Base-by-base conservation (phyloP, 23 tunicate genomes). In the Phallusia fumigata region DNA sequence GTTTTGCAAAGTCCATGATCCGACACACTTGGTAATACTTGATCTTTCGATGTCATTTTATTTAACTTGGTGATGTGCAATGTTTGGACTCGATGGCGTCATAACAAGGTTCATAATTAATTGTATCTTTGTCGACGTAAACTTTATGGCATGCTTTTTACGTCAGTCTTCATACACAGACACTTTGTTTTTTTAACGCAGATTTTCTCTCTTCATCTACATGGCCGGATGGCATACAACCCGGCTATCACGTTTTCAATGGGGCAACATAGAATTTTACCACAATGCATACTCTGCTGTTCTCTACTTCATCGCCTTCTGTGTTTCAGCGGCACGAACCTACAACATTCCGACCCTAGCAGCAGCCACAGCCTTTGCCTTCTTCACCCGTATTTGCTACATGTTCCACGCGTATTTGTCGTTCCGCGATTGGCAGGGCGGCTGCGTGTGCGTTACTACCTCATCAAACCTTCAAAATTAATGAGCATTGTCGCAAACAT, bases 291-390 rank as follows among this genome's bases (percentile, higher is more conserved):
- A 78, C 35, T 91, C 91, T 81, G 53, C 88, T 0, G 32, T 91
- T n/a, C 15, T 91, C 64, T 91, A 91, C 51, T 86, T 91, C 72
- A 79, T 91, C 28, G 96, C 90, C 0, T 84, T 91, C 6, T 80
- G 85, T 49, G 88, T 91, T 1, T 74, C 81, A 32, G 90, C 90
- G 10, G 90, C 84, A 0, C 2, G 78, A 30, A 32, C 81, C 1
- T 36, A 11, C 44, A 35, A 44, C n/a, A 2, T 2, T 6, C 65
- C 88, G 32, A 30, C n/a, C 8, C 31, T 58, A 74, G 82, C 51
- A 21, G 96, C 88, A 10, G 85, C 86, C 22, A 44, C 90, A 35
- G 85, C 82, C 12, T 91, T 91, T 64, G 84, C 81, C 3, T 91
- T 83, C 72, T 50, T 91, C 36, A 73, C 76, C 51, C 35, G 75